A percentile compares a stretch with the other conserved stretches of the same genome.
phyloP scores from a whole-genome alignment of 2,797 vertebrate species.

The Periophthalmus magnuspinnatus region DNA sequence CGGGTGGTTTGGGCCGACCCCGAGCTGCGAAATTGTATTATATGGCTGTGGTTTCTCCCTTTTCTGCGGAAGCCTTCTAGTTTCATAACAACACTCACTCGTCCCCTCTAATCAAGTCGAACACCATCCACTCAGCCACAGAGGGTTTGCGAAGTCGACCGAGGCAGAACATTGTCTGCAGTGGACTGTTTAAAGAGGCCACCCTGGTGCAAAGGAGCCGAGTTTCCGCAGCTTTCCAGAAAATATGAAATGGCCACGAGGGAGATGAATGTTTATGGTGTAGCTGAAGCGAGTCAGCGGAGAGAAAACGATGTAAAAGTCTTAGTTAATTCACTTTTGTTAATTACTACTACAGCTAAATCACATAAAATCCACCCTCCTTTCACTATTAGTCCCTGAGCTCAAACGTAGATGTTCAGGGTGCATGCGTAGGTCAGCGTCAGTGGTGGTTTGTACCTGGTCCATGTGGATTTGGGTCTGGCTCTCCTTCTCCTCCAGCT shows the following conservation, averaged over 20 bases:
- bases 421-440: not conserved
- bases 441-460: slow-evolving; percentile 61
- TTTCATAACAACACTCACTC: slow-evolving; percentile 57
- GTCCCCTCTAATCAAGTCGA: slow-evolving; percentile 60
- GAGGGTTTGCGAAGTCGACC: slow-evolving; percentile 31
- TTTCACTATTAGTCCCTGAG: not conserved
- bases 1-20: slow-evolving; percentile 50
- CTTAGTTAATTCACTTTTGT: not conserved
- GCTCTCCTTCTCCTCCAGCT: slow-evolving; percentile 79
- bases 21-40: slow-evolving; percentile 41
- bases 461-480: slow-evolving; percentile 66
- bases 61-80: slow-evolving; percentile 56
- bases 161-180: slow-evolving; percentile 26
- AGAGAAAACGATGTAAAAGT: not conserved
- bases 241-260: not conserved
- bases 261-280: not conserved
- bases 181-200: slow-evolving; percentile 13
- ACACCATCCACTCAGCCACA: slow-evolving; percentile 33
- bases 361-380: not conserved
- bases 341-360: not conserved
- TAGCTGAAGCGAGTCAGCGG: not conserved
- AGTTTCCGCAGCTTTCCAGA: not conserved
- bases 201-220: slow-evolving; percentile 22
- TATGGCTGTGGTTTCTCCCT: slow-evolving; percentile 54
- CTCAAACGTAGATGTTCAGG: not conserved